Percentiles rank a stretch among this genome's conserved stretches.
These are phyloP conservation scores for Rhipidura dahli DNA, from an alignment of 2,113 vertebrate species.

Conservation along the genomic window DNA sequence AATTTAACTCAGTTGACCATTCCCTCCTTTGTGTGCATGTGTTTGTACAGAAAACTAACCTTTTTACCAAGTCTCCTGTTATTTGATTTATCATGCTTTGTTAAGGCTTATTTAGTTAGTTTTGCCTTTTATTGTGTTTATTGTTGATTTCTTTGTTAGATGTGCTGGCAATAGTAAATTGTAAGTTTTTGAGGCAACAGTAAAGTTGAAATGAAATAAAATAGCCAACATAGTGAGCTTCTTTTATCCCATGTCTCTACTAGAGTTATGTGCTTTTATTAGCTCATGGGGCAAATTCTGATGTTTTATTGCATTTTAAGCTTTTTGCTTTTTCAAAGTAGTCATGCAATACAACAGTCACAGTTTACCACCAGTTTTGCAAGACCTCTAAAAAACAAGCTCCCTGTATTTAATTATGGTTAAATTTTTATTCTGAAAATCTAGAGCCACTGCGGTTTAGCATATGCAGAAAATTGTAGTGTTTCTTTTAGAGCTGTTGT, in stretches of 20 bases:
- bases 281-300: not conserved
- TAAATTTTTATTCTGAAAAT: not conserved
- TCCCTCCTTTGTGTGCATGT: not conserved
- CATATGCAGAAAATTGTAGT: not conserved
- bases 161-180: not conserved
- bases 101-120: not conserved
- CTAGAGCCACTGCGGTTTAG: not conserved
- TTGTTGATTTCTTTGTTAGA: not conserved
- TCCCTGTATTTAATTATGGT: not conserved
- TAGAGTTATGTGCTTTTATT: not conserved
- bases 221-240: rapidly evolving
- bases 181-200: not conserved
- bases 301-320: not conserved
- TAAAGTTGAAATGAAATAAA: not conserved
- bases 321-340: not conserved
- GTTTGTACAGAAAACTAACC: not conserved
- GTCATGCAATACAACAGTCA: not conserved
- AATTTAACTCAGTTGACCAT: not conserved
- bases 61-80: not conserved
- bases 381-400: not conserved
- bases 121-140: not conserved
- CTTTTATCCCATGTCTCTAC: not conserved
- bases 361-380: not conserved
- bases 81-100: not conserved
- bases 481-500: not conserved